Evolutionary conservation across 2,797 vertebrate species (phyloP).

Genomic region (Myotis findleyi): DNA sequence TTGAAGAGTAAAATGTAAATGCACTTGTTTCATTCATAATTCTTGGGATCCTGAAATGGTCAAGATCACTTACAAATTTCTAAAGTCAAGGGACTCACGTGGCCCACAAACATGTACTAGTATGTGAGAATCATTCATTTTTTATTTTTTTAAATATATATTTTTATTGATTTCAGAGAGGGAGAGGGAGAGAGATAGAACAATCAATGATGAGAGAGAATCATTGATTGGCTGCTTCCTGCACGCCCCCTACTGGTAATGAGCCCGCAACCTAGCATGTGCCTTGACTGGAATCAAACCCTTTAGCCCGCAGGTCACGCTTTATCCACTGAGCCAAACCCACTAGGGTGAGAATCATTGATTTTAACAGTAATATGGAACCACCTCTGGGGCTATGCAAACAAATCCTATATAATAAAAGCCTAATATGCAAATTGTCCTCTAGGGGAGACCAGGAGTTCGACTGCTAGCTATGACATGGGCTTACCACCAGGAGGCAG

Average conservation of each 20-base stretch:
- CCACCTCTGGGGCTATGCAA: background rate
- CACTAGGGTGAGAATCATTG: background rate
- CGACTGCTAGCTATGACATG: fast-evolving
- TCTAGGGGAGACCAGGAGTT: too few species aligned
- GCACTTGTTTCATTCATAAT: background rate
- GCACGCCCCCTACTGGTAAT: too few species aligned
- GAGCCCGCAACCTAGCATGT: too few species aligned
- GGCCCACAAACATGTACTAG: background rate
- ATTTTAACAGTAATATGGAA: background rate
- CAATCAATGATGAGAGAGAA: too few species aligned
- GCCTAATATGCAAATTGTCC: too few species aligned
- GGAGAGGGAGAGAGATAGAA: too few species aligned
- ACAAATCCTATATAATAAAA: background rate
- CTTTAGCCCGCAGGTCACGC: too few species aligned
- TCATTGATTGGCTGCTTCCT: too few species aligned
- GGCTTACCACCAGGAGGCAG: too few species aligned
- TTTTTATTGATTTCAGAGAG: too few species aligned
- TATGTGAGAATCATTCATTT: slow-evolving; percentile 9
- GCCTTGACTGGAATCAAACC: too few species aligned
- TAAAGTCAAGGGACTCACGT: background rate
- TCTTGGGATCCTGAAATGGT: background rate
- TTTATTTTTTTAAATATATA: background rate
- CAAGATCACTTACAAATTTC: slow-evolving; percentile 7
- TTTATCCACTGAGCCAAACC: too few species aligned
- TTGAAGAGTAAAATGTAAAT: background rate